Evolutionary conservation across 1,140 invertebrate genomes (phyloP).

Genomic region (Bombus waltoni): DNA sequence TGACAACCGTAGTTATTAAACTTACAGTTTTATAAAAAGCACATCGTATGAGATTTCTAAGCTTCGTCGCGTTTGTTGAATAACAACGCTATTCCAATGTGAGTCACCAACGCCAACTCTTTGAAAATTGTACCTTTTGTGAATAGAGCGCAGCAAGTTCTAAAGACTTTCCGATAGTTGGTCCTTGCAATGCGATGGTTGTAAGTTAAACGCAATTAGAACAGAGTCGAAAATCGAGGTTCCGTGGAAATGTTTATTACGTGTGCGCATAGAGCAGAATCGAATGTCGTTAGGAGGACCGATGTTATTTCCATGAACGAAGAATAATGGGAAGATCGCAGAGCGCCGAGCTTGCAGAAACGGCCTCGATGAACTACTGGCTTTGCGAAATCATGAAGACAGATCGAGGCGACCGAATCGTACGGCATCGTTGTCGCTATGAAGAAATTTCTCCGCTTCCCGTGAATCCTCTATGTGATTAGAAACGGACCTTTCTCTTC

Average conservation of each 20-base stretch:
- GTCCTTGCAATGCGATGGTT: neutral
- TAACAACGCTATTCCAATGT: neutral
- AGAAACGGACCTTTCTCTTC: neutral
- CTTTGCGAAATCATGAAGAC: conserved; percentile 57
- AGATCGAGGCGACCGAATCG: conserved; percentile 28
- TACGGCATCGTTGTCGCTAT: conserved; percentile 31
- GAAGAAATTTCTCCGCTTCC: conserved; percentile 22
- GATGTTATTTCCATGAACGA: conserved; percentile 49
- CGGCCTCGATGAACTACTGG: conserved; percentile 7
- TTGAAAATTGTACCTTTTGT: neutral
- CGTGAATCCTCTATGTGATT: neutral
- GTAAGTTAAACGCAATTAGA: conserved; percentile 5
- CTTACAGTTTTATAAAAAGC: neutral
- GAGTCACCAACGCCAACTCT: neutral
- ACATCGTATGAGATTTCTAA: neutral
- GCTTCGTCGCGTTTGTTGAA: too few species aligned
- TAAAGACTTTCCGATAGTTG: conserved; percentile 20
- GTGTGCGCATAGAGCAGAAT: neutral
- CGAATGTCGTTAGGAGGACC: neutral
- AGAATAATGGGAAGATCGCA: conserved; percentile 31
- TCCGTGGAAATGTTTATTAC: conserved; percentile 22
- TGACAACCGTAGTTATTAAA: neutral
- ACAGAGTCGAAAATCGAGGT: neutral
- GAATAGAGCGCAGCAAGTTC: neutral
- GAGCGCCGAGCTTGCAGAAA: conserved; percentile 2